phyloP scores from a whole-genome alignment of 2,797 vertebrate genomes.

The Sandelia bainsii region DNA sequence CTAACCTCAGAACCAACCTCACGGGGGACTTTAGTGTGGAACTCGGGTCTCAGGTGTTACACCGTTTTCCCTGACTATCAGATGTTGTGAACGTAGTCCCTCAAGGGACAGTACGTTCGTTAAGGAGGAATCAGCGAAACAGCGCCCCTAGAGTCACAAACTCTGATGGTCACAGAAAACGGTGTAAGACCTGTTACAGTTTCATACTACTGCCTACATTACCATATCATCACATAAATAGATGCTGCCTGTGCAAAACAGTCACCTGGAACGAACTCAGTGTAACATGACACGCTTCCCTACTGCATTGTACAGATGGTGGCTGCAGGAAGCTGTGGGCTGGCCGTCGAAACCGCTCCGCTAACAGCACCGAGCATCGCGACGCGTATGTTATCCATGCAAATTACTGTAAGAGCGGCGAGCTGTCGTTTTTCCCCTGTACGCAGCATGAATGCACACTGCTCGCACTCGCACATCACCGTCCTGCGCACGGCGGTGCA shows the following conservation, averaged over 20 bases:
- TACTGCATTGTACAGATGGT: conserved; percentile 28
- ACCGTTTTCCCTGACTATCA: too few relatives aligned
- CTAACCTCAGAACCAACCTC: too few relatives aligned
- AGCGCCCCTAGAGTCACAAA: too few relatives aligned
- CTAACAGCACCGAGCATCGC: background rate
- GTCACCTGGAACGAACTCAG: background rate
- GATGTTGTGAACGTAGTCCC: too few relatives aligned
- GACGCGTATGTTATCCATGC: background rate
- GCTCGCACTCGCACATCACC: background rate
- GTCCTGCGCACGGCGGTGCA: accelerated
- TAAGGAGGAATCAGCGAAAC: too few relatives aligned
- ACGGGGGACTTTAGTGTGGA: too few relatives aligned
- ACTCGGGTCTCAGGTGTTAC: too few relatives aligned
- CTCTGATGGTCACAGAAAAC: too few relatives aligned
- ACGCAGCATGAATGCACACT: accelerated
- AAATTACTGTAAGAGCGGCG: background rate
- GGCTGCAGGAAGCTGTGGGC: conserved; percentile 49
- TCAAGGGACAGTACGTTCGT: too few relatives aligned
- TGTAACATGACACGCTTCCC: conserved; percentile 23
- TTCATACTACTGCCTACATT: background rate
- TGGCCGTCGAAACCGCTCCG: background rate
- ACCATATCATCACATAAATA: background rate
- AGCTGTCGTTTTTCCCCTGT: background rate
- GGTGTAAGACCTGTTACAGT: too few relatives aligned
- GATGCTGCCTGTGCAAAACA: background rate